Evolutionary conservation across 2,797 vertebrate genomes (phyloP).

Genomic region (Denticeps clupeoides): DNA sequence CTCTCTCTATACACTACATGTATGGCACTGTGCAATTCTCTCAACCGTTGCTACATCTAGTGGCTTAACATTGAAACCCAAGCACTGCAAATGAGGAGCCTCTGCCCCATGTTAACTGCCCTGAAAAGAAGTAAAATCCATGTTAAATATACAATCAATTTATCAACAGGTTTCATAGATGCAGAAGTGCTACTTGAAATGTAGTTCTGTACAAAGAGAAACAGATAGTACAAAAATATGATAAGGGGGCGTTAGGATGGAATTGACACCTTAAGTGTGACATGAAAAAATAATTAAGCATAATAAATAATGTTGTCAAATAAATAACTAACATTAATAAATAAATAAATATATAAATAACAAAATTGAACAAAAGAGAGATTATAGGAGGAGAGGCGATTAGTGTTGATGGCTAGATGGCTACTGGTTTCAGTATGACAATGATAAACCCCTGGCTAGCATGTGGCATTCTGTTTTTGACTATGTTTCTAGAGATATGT

Average conservation of each 20-base stretch:
- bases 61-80: conserved; percentile 40
- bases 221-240: conserved; percentile 35
- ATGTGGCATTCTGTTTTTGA: too few species aligned
- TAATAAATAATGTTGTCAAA: conserved; percentile 71
- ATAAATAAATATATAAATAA: conserved; percentile 72
- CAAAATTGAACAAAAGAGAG: conserved; percentile 8
- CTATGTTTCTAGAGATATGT: too few species aligned
- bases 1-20: conserved; percentile 50
- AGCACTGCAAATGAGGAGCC: conserved; percentile 10
- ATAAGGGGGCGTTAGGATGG: conserved; percentile 30
- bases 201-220: conserved; percentile 22
- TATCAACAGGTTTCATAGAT: conserved; percentile 32
- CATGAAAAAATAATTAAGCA: conserved; percentile 37
- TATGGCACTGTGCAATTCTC: conserved; percentile 17
- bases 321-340: conserved; percentile 72
- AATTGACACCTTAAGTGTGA: not conserved
- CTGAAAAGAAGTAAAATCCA: conserved; percentile 15
- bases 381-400: conserved; percentile 25
- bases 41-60: conserved; percentile 55
- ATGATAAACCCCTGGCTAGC: too few species aligned
- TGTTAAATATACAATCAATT: conserved; percentile 36
- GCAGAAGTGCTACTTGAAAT: conserved; percentile 45
- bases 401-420: conserved; percentile 5
- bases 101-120: not conserved
- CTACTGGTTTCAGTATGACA: too few species aligned